phyloP scores from a whole-genome alignment of 2,113 vertebrate genomes.

The Zonotrichia leucophrys region DNA sequence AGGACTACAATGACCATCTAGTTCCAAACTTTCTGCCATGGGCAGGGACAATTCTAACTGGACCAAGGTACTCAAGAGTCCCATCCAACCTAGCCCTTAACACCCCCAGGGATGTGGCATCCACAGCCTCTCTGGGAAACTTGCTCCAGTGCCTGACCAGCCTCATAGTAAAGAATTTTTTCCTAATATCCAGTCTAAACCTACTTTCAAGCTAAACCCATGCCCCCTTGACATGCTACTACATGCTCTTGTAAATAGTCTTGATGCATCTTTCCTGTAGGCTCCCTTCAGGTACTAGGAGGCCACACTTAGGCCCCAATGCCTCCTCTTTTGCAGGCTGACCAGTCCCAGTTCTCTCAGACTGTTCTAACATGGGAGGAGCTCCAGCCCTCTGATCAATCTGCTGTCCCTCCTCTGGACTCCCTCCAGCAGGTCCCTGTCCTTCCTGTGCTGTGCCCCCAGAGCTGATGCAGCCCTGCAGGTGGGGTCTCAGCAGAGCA shows the following conservation, averaged over 20 bases:
- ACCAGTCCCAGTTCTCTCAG: neutral
- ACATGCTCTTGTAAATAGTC: fast-evolving
- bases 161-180: neutral
- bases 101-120: fast-evolving
- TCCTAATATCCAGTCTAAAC: neutral
- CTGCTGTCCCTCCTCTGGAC: neutral
- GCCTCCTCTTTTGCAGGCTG: neutral
- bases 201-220: neutral
- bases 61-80: neutral
- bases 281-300: neutral
- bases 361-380: neutral
- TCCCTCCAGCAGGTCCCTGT: fast-evolving
- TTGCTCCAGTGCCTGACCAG: neutral
- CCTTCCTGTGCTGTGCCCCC: fast-evolving
- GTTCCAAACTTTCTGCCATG: neutral
- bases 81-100: neutral
- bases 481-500: neutral
- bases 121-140: neutral
- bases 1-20: neutral
- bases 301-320: neutral
- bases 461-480: neutral
- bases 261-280: neutral
- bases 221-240: too few relatives aligned
- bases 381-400: neutral
- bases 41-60: neutral